These are phyloP conservation scores for Proisotoma minuta DNA, from an alignment of 2,888 invertebrate genomes.

Conservation along the genomic window DNA sequence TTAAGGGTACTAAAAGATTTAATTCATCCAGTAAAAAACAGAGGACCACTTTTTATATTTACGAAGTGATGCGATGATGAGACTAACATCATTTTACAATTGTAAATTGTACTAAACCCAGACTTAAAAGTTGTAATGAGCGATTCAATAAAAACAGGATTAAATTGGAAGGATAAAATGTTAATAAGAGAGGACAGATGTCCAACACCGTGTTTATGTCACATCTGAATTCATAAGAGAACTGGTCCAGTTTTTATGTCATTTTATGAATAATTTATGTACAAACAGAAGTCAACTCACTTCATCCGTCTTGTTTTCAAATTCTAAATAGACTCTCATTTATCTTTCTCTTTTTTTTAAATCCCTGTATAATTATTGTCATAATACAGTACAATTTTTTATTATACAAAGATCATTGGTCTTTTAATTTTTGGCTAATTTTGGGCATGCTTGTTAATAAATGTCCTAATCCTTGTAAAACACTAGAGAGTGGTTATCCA, in stretches of 20 bases:
- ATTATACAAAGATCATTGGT: too few relatives aligned
- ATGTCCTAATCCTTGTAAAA: too few relatives aligned
- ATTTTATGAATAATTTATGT: neutral
- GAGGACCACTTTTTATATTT: conserved; percentile 3
- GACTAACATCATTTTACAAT: neutral
- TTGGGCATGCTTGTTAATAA: too few relatives aligned
- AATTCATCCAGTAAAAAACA: neutral
- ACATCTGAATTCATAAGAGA: neutral
- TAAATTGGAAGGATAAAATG: conserved; percentile 8
- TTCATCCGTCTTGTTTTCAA: neutral
- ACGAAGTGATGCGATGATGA: neutral
- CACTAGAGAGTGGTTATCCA: too few relatives aligned
- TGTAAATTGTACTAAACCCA: neutral
- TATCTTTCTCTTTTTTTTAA: too few relatives aligned
- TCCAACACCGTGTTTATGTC: neutral
- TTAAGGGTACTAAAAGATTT: neutral
- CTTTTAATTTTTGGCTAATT: too few relatives aligned
- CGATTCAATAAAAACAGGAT: neutral
- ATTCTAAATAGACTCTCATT: too few relatives aligned
- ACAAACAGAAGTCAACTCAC: conserved; percentile 1
- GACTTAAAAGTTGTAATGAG: neutral
- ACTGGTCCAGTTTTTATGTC: neutral
- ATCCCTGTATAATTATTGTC: too few relatives aligned
- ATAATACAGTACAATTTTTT: too few relatives aligned
- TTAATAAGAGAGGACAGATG: conserved; percentile 1